Evolutionary conservation across 2,113 vertebrate genomes (phyloP), one percentile per base, ranked within the genome.

Genomic region (Tragulus kanchil): DNA sequence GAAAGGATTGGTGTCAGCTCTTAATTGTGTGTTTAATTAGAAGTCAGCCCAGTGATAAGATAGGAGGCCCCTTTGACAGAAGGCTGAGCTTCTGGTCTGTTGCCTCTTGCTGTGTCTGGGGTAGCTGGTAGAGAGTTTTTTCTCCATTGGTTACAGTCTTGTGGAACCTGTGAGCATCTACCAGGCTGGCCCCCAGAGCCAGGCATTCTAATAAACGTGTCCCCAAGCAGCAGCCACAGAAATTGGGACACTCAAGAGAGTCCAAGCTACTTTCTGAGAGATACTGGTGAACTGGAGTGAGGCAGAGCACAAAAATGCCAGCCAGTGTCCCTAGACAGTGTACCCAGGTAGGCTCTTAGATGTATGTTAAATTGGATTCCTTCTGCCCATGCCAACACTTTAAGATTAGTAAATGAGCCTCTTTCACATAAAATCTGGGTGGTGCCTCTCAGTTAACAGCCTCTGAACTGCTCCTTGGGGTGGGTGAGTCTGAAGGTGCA

Each of bases 401-500:
- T 8, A 5, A 36, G 19, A 17, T 28, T 8, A 62, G 58, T 5
- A 45, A 15, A 16, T 16, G 23, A 28, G 36, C 58, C 23, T 83
- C 36, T 42, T 42, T 45, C 36, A 84, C 36, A 1, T 61, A 10
- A 62, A 62, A 58, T 19, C 14, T 84, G 59, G 58, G 42, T 42
- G 14, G 36, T 36, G 36, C 42, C 59, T 84, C 31, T 58, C 79
- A 9, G 11, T 42, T 14, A 12, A 19, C n/a, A 58, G n/a, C 54
- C 79, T 26, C 79, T 59, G 8, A 23, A n/a, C 79, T 59, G 56
- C 54, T 59, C 79, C 56, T n/a, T 16, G n/a, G 77, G n/a, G 54
- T 36, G 1, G n/a, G 56, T 23, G 0, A 25, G 19, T 59, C 56
- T 42, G n/a, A 59, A 21, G 21, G 15, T 36, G n/a, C 0, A 3